phyloP scores from a whole-genome alignment of 2,113 vertebrate species.

The Rhabdornis inornatus region DNA sequence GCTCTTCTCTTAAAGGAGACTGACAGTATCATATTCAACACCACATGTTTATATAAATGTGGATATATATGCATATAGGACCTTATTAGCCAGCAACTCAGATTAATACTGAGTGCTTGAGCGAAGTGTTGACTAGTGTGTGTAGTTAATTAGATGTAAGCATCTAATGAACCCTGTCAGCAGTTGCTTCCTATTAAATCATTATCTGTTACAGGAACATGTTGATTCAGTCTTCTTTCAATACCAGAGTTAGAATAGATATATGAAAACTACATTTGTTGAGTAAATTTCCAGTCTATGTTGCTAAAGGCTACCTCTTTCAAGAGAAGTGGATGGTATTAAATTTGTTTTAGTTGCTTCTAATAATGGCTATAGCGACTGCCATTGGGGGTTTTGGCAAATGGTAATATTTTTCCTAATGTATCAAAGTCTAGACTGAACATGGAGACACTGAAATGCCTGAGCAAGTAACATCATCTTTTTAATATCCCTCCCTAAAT shows the following conservation, averaged over 20 bases:
- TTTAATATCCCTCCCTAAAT: neutral
- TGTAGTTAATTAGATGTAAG: slow-evolving; percentile 54
- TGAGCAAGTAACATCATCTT: neutral
- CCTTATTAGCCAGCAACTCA: slow-evolving; percentile 7
- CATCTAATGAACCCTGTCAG: slow-evolving; percentile 17
- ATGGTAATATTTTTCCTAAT: neutral
- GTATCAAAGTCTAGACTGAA: neutral
- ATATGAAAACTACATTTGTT: neutral
- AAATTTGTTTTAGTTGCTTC: neutral
- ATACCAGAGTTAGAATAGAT: neutral
- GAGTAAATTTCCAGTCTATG: neutral
- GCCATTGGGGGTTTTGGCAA: neutral
- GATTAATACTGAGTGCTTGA: neutral
- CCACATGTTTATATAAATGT: slow-evolving; percentile 5
- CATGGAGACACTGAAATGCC: neutral
- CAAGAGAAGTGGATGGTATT: neutral
- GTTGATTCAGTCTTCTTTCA: slow-evolving; percentile 2
- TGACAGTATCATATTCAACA: neutral
- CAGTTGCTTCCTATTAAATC: slow-evolving; percentile 30
- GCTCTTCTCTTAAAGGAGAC: neutral
- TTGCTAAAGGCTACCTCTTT: neutral
- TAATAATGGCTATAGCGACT: neutral
- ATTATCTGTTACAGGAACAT: neutral
- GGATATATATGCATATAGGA: neutral
- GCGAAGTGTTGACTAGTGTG: slow-evolving; percentile 29